phyloP scores from a whole-genome alignment of 1,140 invertebrate species.

The Philopotamus ludificatus region DNA sequence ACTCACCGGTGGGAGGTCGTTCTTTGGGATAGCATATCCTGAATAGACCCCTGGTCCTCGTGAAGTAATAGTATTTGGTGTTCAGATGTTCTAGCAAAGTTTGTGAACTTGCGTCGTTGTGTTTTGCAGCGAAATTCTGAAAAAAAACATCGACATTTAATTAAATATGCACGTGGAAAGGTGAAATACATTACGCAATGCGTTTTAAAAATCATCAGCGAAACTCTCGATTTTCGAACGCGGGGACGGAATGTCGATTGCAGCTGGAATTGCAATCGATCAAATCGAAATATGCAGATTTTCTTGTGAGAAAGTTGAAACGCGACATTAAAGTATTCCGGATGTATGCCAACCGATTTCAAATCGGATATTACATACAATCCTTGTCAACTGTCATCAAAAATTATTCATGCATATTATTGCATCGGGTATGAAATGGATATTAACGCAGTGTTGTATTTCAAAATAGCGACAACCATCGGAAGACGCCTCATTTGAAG shows the following conservation, averaged over 20 bases:
- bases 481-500: background rate
- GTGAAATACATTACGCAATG: too few species aligned
- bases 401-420: too few species aligned
- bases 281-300: background rate
- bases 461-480: background rate
- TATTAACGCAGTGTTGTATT: too few species aligned
- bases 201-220: background rate
- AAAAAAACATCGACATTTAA: slow-evolving; percentile 40
- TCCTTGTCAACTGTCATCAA: too few species aligned
- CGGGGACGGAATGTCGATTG: background rate
- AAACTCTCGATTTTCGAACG: slow-evolving; percentile 1
- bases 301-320: too few species aligned
- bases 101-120: slow-evolving; percentile 66
- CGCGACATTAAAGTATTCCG: too few species aligned
- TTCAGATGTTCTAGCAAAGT: slow-evolving; percentile 76
- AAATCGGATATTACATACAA: too few species aligned
- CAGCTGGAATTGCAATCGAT: background rate
- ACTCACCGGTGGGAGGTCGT: slow-evolving; percentile 76
- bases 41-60: slow-evolving; percentile 85
- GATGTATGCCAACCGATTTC: too few species aligned
- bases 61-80: slow-evolving; percentile 81
- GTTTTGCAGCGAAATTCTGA: slow-evolving; percentile 71
- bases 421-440: too few species aligned
- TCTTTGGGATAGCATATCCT: slow-evolving; percentile 89
- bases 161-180: background rate